These are phyloP conservation scores for Lemur catta DNA, from an alignment of 2,797 vertebrate genomes.

Conservation along the genomic window DNA sequence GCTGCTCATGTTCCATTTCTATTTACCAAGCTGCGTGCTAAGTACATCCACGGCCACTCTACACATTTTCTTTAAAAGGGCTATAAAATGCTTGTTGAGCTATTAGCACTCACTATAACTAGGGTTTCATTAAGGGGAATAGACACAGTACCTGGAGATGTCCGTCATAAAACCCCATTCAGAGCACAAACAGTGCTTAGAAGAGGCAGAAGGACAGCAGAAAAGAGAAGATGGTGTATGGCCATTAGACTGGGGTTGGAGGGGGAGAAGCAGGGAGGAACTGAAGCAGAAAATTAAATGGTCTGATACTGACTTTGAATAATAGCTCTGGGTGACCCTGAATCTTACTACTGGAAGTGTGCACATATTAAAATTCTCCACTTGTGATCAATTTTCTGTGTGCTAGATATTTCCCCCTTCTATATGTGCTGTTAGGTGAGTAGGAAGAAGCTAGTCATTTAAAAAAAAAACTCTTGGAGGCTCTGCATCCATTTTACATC, in stretches of 20 bases:
- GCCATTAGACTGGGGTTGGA: conserved; percentile 68
- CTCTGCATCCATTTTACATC: conserved; percentile 62
- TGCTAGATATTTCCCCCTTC: background rate
- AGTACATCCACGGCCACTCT: conserved; percentile 24
- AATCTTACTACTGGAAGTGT: conserved; percentile 79
- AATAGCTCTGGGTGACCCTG: conserved; percentile 82
- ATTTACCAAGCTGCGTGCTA: conserved; percentile 56
- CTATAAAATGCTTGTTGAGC: conserved; percentile 71
- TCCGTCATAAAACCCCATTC: conserved; percentile 67
- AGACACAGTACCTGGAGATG: conserved; percentile 41
- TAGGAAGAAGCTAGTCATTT: conserved; percentile 58
- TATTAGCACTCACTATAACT: conserved; percentile 72
- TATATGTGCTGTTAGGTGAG: conserved; percentile 35
- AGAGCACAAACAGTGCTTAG: conserved; percentile 55
- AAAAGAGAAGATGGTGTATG: conserved; percentile 68
- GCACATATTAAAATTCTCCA: conserved; percentile 76
- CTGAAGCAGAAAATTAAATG: conserved; percentile 88
- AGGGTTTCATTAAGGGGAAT: conserved; percentile 70
- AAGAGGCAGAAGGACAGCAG: conserved; percentile 71
- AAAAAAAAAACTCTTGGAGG: conserved; percentile 45
- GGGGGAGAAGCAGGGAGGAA: conserved; percentile 79
- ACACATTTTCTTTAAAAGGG: conserved; percentile 52
- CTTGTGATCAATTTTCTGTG: conserved; percentile 76
- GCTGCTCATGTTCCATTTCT: conserved; percentile 37
- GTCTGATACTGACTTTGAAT: conserved; percentile 85